phyloP scores from a whole-genome alignment of 2,797 vertebrate species.

The Oreortyx pictus region DNA sequence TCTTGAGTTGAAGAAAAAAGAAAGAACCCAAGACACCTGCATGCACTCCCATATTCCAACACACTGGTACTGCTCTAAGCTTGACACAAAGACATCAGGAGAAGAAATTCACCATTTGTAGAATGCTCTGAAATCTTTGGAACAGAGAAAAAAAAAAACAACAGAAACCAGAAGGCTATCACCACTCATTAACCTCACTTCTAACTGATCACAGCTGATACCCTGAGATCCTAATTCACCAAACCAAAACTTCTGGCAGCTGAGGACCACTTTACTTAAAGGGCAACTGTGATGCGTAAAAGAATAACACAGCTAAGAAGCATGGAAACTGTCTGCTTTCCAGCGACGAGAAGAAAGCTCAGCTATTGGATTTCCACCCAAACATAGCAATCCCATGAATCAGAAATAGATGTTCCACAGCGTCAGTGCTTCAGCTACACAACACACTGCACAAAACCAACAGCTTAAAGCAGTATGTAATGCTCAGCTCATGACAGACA shows the following conservation, averaged over 20 bases:
- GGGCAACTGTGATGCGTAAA: neutral
- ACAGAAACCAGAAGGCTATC: neutral
- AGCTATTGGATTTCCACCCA: neutral
- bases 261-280: neutral
- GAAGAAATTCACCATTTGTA: neutral
- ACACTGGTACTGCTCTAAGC: neutral
- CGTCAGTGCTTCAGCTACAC: conserved; percentile 15
- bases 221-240: neutral
- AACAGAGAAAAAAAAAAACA: neutral
- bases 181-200: neutral
- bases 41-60: neutral
- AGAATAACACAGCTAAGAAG: neutral
- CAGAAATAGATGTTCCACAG: conserved; percentile 38
- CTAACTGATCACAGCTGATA: no score
- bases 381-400: conserved; percentile 52
- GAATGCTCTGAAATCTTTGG: neutral
- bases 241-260: neutral
- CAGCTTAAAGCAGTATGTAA: conserved; percentile 22
- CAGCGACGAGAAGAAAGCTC: conserved; percentile 11
- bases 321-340: neutral
- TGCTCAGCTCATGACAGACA: conserved; percentile 33
- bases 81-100: neutral
- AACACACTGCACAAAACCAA: neutral
- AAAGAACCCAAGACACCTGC: neutral
- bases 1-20: neutral